Percentiles rank a stretch among this genome's conserved stretches.
Evolutionary conservation across 2,113 vertebrate genomes (phyloP).

Genomic region (Crocuta crocuta): DNA sequence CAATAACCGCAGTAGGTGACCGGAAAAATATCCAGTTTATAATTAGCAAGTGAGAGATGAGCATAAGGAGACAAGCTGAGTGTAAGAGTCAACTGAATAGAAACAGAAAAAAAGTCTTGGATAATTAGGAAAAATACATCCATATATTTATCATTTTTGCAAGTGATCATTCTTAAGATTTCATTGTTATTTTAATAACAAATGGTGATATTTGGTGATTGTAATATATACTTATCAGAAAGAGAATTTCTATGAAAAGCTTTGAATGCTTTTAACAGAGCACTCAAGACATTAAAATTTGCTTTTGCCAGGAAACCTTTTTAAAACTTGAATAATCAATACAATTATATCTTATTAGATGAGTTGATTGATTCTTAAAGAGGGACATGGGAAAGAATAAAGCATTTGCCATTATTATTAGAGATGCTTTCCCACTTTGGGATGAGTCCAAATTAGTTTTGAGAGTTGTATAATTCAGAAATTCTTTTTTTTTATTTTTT

Average conservation of each 20-base stretch:
- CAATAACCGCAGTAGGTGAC: background rate
- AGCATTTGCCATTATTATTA: constrained; percentile 13
- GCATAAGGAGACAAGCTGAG: background rate
- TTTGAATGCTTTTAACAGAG: background rate
- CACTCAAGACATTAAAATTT: constrained; percentile 14
- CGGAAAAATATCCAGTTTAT: background rate
- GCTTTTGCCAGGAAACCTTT: background rate
- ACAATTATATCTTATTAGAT: constrained; percentile 31
- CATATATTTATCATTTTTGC: background rate
- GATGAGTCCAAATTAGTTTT: constrained; percentile 44
- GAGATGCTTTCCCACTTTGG: background rate
- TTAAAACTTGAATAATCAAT: constrained; percentile 55
- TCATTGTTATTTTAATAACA: constrained; percentile 48
- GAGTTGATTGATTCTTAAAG: constrained; percentile 39
- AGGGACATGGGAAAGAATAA: constrained; percentile 3
- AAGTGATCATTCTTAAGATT: background rate
- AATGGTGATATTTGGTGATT: constrained; percentile 16
- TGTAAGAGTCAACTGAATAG: background rate
- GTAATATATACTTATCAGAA: constrained; percentile 17
- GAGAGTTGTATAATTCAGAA: constrained; percentile 2
- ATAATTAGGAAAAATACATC: background rate
- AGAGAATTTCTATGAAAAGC: background rate
- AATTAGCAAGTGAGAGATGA: constrained; percentile 21
- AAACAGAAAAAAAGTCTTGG: constrained; percentile 2
- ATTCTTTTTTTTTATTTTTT: constrained; percentile 59